These are phyloP conservation scores for Caenorhabditis tropicalis DNA, from an alignment of 1,140 invertebrate species.

Conservation along the genomic window DNA sequence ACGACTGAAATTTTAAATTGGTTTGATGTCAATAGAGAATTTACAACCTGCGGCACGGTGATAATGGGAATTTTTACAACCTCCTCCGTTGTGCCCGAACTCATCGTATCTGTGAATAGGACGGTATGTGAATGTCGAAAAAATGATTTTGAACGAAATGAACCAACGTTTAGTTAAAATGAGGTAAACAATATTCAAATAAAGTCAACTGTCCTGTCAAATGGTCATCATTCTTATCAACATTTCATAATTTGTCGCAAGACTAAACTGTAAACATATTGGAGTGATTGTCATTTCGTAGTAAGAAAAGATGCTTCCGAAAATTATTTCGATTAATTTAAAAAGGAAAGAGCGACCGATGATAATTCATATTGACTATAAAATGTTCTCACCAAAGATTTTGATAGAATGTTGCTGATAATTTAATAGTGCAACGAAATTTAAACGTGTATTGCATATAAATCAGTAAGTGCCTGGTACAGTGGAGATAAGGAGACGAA, in stretches of 20 bases:
- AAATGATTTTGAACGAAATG: background rate
- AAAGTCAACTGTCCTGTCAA: background rate
- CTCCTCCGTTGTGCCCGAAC: background rate
- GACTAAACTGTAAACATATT: background rate
- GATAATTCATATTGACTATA: too few relatives aligned
- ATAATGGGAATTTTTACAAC: background rate
- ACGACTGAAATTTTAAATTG: background rate
- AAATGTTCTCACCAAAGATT: too few relatives aligned
- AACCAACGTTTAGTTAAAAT: background rate
- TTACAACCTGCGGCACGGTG: slow-evolving; percentile 28
- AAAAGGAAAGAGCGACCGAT: too few relatives aligned
- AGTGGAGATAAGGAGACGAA: background rate
- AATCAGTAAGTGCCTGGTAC: background rate
- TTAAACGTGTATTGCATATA: too few relatives aligned
- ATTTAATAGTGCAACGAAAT: too few relatives aligned
- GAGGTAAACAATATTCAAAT: too few relatives aligned
- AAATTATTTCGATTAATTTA: too few relatives aligned
- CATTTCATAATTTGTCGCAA: background rate
- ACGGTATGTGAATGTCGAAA: too few relatives aligned
- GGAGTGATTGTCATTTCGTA: too few relatives aligned
- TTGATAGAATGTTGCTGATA: too few relatives aligned
- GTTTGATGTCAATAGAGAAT: background rate
- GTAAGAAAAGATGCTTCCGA: too few relatives aligned
- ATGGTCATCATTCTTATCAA: background rate
- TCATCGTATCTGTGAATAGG: slow-evolving; percentile 8